Evolutionary conservation across 2,888 invertebrate species (phyloP).

Genomic region (Scaeva pyrastri): DNA sequence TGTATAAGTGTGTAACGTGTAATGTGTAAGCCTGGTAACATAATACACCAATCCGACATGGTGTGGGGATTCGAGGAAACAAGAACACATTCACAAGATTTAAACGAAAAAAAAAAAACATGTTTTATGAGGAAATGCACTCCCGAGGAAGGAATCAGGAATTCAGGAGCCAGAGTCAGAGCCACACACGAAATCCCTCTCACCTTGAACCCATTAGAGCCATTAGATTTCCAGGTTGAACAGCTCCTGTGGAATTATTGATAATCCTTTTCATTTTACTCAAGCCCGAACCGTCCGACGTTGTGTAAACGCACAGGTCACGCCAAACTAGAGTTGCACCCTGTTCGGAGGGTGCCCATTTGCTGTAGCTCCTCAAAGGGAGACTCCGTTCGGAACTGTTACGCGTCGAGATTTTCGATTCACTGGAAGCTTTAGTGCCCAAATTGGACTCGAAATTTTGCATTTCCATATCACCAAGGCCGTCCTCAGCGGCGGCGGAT

Average conservation of each 20-base stretch:
- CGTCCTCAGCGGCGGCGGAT: constrained; percentile 9
- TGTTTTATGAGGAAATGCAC: neutral
- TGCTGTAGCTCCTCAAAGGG: constrained; percentile 84
- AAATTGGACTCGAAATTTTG: constrained; percentile 46
- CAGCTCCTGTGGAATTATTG: constrained; percentile 92
- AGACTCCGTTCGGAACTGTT: constrained; percentile 82
- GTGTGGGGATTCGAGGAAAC: neutral
- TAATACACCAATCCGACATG: constrained; percentile 1
- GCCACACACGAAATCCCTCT: constrained; percentile 78
- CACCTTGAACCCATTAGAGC: constrained; percentile 94
- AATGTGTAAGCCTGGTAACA: neutral
- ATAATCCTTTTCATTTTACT: constrained; percentile 89
- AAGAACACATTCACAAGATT: neutral
- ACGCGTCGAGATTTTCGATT: constrained; percentile 79
- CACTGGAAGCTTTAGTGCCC: constrained; percentile 67
- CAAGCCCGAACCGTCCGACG: constrained; percentile 83
- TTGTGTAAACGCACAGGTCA: constrained; percentile 90
- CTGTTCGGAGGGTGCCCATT: constrained; percentile 86
- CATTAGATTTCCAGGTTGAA: constrained; percentile 91
- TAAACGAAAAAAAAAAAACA: neutral
- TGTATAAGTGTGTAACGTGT: neutral
- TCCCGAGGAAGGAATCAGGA: too few species aligned
- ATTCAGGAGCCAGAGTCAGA: too few species aligned
- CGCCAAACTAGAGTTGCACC: constrained; percentile 92
- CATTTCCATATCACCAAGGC: constrained; percentile 61